Base-by-base conservation (phyloP, 2,113 vertebrate species). In the Xenotilapia longispinis region DNA sequence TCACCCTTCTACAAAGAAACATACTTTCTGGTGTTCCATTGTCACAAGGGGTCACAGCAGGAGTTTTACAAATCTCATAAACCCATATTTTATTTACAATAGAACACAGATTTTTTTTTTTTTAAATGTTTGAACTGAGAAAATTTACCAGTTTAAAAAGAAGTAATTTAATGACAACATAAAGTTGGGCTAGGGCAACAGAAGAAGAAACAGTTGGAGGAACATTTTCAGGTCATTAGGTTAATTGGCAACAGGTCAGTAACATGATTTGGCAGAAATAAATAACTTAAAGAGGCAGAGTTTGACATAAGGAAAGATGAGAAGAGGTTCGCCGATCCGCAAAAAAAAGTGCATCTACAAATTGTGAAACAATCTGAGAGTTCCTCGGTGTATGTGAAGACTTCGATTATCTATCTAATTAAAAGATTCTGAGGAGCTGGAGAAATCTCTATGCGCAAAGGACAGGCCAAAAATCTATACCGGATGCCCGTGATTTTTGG, bases 211-310 rank as follows among this genome's bases (percentile, higher is more conserved):
- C 5, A 1, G 21, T 23, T 73, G 65, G 65, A 73, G 38, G 21
- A 73, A 73, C 11, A 45, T 73, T 73, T 73, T 73, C 21, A 73
- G 4, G 21, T 10, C 21, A 73, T 45, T 45, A 26, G 2, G 68
- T 45, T 73, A 42, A 45, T 15, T 45, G 21, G 13, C 38, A 73
- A 73, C 3, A 73, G 5, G 21, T 17, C 8, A 4, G 38, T 73
- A 73, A 73, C 13, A 45, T 40, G 63, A 68, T 40, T 68, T 68
- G 36, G 36, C 33, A 68, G 38, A 45, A 42, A 45, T 45, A 23
- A 15, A 23, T 42, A 45, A 17, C 38, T 45, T 17, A 45, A 23
- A 73, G 38, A 45, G 68, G 68, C 4, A 26, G 68, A 73, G 4
- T 15, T 45, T 73, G 3, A 15, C 38, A 4, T 42, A 73, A 73